Evolutionary conservation across 1,140 invertebrate species (phyloP).

Genomic region (Antheraea mylitta): DNA sequence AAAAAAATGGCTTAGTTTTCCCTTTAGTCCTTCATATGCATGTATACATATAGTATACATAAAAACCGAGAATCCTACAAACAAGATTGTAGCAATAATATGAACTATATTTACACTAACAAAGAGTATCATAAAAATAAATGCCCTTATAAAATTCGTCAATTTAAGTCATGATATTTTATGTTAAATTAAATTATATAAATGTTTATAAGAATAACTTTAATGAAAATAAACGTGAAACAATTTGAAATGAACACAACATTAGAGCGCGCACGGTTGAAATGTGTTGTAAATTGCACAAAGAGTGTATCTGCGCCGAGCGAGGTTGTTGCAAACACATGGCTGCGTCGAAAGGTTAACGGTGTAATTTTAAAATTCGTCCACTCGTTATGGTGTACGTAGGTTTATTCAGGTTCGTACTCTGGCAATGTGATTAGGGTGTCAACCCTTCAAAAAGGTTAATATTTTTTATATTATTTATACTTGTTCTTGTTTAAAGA

Average conservation of each 20-base stretch:
- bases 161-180: too few relatives aligned
- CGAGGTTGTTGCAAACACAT: slow-evolving; percentile 7
- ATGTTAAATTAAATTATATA: too few relatives aligned
- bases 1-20: too few relatives aligned
- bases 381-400: background rate
- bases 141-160: too few relatives aligned
- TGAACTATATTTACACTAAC: too few relatives aligned
- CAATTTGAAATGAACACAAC: background rate
- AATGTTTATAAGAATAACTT: background rate
- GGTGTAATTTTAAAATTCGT: slow-evolving; percentile 10
- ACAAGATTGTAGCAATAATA: too few relatives aligned
- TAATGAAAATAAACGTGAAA: background rate
- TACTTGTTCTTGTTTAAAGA: too few relatives aligned
- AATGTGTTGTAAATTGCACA: slow-evolving; percentile 15
- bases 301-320: slow-evolving; percentile 6
- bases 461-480: background rate
- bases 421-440: background rate
- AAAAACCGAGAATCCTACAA: too few relatives aligned
- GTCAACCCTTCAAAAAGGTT: background rate
- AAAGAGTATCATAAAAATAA: too few relatives aligned
- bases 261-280: slow-evolving; percentile 7
- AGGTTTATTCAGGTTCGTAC: background rate
- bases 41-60: too few relatives aligned
- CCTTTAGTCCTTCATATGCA: too few relatives aligned
- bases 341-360: slow-evolving; percentile 10